Base-by-base conservation (phyloP, 2,113 vertebrate genomes). In the Myotis yumanensis region DNA sequence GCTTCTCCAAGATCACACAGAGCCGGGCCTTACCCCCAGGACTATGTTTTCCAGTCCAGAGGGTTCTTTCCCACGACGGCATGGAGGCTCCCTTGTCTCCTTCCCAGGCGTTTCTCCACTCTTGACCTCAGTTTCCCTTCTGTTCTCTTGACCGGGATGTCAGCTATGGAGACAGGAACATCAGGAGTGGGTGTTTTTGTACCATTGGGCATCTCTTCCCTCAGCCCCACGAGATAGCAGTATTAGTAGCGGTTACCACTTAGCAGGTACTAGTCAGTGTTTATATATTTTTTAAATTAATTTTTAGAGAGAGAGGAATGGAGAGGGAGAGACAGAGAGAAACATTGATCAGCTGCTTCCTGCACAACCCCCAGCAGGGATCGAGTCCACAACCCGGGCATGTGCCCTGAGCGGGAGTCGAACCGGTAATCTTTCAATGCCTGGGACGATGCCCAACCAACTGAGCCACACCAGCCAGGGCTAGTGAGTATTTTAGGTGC, bases 161-260 rank as follows among this genome's bases (percentile, higher is more conserved):
- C 11, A 54, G 80, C 48, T 0, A 15, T 1, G 15, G 51, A 54
- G 73, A 35, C 18, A 1, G 11, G 71, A 54, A 14, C 14, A 10
- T 11, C 28, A 11, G 40, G 22, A 46, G 20, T 54, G 62, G 30
- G 23, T 72, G 4, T 37, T 32, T 80, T 54, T 23, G 28, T 17
- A 9, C 51, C 17, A 1, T 0, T 2, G 14, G 28, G 3, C 8
- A 7, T 8, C 62, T 6, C 62, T 10, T 18, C 43, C 35, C 8
- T 35, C n/a, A 8, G 66, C 35, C 40, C 43, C 30, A 0, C 0
- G 15, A 54, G 59, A 28, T 0, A 14, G 37, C 22, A 35, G 0
- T 5, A 2, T 11, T 25, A 11, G 32, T 4, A 0, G 3, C 9
- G n/a, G 28, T 43, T 30, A 5, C 11, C 30, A 1, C 1, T 8